phyloP scores from a whole-genome alignment of 2,113 vertebrate species.

The Neolamprologus hecqui region DNA sequence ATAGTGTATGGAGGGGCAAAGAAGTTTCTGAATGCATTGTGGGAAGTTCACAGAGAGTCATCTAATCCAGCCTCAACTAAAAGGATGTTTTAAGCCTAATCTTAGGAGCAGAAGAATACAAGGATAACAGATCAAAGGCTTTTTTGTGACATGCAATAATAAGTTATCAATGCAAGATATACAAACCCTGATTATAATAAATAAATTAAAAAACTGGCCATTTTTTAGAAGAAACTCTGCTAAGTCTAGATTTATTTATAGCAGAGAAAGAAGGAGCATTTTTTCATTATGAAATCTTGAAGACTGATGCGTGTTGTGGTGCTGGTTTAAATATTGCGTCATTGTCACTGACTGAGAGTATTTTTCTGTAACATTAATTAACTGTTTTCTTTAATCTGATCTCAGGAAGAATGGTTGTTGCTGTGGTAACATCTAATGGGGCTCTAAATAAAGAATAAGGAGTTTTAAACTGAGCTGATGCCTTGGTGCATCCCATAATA shows the following conservation, averaged over 20 bases:
- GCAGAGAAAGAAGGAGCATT: not conserved
- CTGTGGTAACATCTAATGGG: not conserved
- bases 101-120: not conserved
- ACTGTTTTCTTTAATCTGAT: accelerated
- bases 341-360: accelerated
- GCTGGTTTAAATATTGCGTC: accelerated
- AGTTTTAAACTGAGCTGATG: accelerated
- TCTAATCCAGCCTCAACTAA: not conserved
- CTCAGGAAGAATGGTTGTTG: not conserved
- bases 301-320: not conserved
- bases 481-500: accelerated
- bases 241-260: not conserved
- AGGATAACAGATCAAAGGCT: not conserved
- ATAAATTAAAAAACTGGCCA: not conserved
- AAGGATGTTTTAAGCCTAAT: not conserved
- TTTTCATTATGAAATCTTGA: not conserved
- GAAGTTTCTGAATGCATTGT: not conserved
- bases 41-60: not conserved
- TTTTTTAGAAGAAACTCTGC: not conserved
- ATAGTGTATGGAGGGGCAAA: not conserved
- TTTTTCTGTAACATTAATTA: not conserved
- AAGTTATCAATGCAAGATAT: not conserved
- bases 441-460: not conserved
- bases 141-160: not conserved
- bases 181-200: not conserved